A percentile compares a stretch with the other conserved stretches of the same genome.
phyloP scores from a whole-genome alignment of 1,140 invertebrate species.

The Phymorhynchus buccinoides region DNA sequence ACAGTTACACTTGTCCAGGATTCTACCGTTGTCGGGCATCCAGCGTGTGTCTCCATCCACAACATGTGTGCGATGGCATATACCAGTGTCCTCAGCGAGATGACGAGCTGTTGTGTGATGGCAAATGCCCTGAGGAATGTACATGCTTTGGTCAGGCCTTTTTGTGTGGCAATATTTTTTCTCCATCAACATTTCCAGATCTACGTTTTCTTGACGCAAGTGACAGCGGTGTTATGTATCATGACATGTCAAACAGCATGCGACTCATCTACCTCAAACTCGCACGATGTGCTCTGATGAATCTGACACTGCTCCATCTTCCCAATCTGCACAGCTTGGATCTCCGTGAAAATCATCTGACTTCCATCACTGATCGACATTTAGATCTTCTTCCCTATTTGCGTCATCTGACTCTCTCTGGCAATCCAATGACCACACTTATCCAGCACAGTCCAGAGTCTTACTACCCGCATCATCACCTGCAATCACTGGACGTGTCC shows the following conservation, averaged over 20 bases:
- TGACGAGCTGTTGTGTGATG: constrained; percentile 40
- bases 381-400: constrained; percentile 25
- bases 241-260: background rate
- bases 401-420: constrained; percentile 30
- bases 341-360: constrained; percentile 28
- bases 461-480: background rate
- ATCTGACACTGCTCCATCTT: constrained; percentile 1
- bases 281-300: background rate
- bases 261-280: constrained; percentile 9
- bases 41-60: constrained; percentile 22
- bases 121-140: constrained; percentile 54
- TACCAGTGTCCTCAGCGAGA: constrained; percentile 39
- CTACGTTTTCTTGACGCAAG: background rate
- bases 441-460: constrained; percentile 34
- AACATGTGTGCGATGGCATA: constrained; percentile 26
- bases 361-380: constrained; percentile 11
- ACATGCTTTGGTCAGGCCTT: constrained; percentile 20
- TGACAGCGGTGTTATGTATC: background rate
- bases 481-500: background rate
- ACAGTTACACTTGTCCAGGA: constrained; percentile 29
- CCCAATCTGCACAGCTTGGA: constrained; percentile 31
- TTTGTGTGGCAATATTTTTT: background rate
- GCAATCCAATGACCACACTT: constrained; percentile 39
- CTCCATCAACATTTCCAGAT: background rate
- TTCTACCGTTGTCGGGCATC: constrained; percentile 34